A percentile compares a stretch with the other conserved stretches of the same genome.
Conservation (phyloP, 2,797 vertebrate species). For the Pseudochirops cupreus region DNA sequence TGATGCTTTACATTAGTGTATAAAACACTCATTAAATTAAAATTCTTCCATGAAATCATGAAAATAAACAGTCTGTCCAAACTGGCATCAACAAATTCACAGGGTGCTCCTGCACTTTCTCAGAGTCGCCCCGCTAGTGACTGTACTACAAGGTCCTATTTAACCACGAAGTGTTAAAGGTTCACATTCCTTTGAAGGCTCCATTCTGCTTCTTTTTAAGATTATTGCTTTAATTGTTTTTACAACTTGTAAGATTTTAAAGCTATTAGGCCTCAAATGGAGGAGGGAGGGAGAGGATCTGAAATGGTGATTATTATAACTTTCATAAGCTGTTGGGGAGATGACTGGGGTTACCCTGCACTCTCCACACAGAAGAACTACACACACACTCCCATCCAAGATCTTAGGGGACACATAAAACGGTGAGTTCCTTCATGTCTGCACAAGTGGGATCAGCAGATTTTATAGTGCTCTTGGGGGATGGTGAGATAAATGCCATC, state of each 20-base stretch:
- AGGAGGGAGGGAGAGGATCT: slow-evolving; percentile 83
- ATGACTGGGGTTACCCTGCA: slow-evolving; percentile 45
- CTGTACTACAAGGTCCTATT: slow-evolving; percentile 83
- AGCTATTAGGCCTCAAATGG: slow-evolving; percentile 91
- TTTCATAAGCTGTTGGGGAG: slow-evolving; percentile 64
- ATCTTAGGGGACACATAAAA: slow-evolving; percentile 68
- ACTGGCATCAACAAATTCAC: slow-evolving; percentile 93
- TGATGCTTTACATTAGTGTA: slow-evolving; percentile 93
- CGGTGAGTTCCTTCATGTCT: slow-evolving; percentile 55
- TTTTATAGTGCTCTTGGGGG: slow-evolving; percentile 52
- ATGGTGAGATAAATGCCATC: slow-evolving; percentile 68
- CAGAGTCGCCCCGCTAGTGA: slow-evolving; percentile 85
- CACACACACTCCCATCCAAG: slow-evolving; percentile 41
- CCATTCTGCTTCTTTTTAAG: slow-evolving; percentile 88
- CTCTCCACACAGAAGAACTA: slow-evolving; percentile 51
- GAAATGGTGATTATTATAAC: slow-evolving; percentile 82
- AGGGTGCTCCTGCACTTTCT: slow-evolving; percentile 93
- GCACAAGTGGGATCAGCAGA: slow-evolving; percentile 60
- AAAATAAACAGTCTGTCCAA: slow-evolving; percentile 99
- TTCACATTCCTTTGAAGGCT: slow-evolving; percentile 87
- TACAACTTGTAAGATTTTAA: slow-evolving; percentile 90
- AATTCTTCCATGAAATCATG: slow-evolving; percentile 97
- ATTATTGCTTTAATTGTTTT: slow-evolving; percentile 90
- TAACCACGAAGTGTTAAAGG: slow-evolving; percentile 92
- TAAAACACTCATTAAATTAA: slow-evolving; percentile 98